Base-by-base conservation (phyloP, 2,888 invertebrate species). In the Patella ulyssiponensis region DNA sequence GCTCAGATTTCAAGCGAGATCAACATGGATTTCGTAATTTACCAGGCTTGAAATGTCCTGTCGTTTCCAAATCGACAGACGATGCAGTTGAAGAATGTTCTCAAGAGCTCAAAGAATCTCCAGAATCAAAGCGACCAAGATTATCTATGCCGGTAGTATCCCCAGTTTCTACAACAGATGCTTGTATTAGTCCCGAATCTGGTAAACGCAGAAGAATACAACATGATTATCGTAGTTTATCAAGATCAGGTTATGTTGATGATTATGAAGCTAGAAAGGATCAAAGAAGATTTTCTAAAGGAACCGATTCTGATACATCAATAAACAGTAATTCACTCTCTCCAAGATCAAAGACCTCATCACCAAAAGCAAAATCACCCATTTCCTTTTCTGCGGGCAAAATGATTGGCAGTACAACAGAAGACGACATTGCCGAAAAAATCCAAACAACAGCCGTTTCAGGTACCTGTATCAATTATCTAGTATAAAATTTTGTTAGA, bases 191-290 rank as follows among this genome's bases (percentile, higher is more conserved):
- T 74, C 88, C 88, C 17, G 90, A 90, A 51, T 85, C 85, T 33
- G 85, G 88, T 11, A 91, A 91, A 83, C 77, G 91, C 15, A 81
- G 83, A 69, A 82, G 91, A 51, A 86, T 90, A 52, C 89, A 89
- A n/a, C 91, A 91, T 81, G 89, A 91, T 78, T 91, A 91, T 82
- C 83, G 91, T 64, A 83, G 90, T 15, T 82, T 91, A 77, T 91
- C 91, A 51, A 90, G 90, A 79, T 89, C 91, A 69, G 91, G 91
- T 54, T 91, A 91, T 80, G 83, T 90, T 56, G 91, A 90, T 81
- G 91, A 90, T 81, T 90, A 90, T 82, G 87, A 87, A 79, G 82
- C 83, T 64, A 84, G 88, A 70, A 83, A 86, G 64, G 86, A 87
- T 74, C 81, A 86, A 74, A 77, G 87, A 56, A 77, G 87, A 56